Base-by-base conservation (phyloP, 2,888 invertebrate genomes). In the Hypena proboscidalis region DNA sequence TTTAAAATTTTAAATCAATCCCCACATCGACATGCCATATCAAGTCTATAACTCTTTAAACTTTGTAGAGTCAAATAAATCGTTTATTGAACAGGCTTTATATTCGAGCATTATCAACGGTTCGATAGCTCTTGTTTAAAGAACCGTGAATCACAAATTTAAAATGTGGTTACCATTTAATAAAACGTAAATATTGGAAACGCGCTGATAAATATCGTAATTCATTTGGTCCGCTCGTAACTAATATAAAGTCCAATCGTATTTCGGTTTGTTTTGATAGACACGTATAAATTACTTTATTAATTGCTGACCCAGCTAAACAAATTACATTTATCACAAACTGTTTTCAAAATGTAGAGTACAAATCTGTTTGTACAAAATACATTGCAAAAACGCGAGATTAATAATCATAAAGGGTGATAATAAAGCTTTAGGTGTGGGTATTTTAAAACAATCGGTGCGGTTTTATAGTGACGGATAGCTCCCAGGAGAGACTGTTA, bases 381-480 rank as follows among this genome's bases (percentile, higher is more conserved):
- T 17, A 26, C 20, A 40, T 33, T 30, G 21, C 47, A 29, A 47
- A 62, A 53, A 38, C 41, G 33, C 3, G 20, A 36, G 23, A 54
- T 50, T 46, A 53, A 57, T 56, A 52, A 56, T 56, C 32, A 47
- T 43, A 45, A 45, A 41, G 47, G 20, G 26, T 15, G 26, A 58
- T 56, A 51, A 57, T 43, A 47, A 50, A 59, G 43, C 50, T 58
- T 43, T 43, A 41, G 33, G 52, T 41, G 42, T 37, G 46, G 42
- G 49, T 52, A 33, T 54, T 59, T 62, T 55, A 48, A 66, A 61
- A 64, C 62, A 58, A 60, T 67, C 42, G 50, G 26, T 38, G n/a
- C 30, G 46, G 34, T 49, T 67, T 73, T 66, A 71, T 65, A 70
- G 65, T 76, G 69, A 73, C 57, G 51, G 64, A 74, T 70, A 53